Evolutionary conservation across 2,888 invertebrate species (phyloP).

Genomic region (Acleris emargana): DNA sequence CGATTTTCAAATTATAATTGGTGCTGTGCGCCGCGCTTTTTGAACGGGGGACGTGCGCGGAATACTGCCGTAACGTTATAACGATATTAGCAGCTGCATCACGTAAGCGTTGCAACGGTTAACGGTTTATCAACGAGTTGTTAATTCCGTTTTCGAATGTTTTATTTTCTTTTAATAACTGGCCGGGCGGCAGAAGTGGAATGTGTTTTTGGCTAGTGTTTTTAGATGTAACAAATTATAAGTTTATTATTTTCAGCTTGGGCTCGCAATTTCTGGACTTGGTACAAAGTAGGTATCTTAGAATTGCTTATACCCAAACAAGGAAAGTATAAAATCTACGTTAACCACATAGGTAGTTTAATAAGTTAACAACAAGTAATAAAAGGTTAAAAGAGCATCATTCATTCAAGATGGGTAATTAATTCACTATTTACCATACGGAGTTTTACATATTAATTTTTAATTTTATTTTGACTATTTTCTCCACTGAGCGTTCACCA

Average conservation of each 20-base stretch:
- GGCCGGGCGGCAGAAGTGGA: slow-evolving; percentile 4
- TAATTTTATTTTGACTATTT: too few relatives aligned
- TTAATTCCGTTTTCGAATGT: slow-evolving; percentile 51
- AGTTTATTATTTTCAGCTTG: background rate
- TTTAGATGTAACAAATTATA: too few relatives aligned
- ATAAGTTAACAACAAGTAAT: too few relatives aligned
- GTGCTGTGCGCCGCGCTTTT: slow-evolving; percentile 57
- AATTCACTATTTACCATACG: too few relatives aligned
- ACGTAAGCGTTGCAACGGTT: slow-evolving; percentile 52
- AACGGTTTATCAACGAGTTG: slow-evolving; percentile 62
- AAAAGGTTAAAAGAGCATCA: too few relatives aligned
- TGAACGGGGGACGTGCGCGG: slow-evolving; percentile 42
- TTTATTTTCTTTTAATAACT: slow-evolving; percentile 40
- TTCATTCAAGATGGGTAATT: too few relatives aligned
- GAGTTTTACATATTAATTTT: too few relatives aligned
- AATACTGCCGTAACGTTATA: slow-evolving; percentile 23
- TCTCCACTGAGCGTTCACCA: too few relatives aligned
- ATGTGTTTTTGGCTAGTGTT: background rate
- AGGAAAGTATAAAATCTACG: background rate
- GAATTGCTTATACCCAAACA: background rate
- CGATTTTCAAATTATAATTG: slow-evolving; percentile 68
- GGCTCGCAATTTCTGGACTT: background rate
- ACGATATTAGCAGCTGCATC: slow-evolving; percentile 42
- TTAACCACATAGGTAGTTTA: too few relatives aligned
- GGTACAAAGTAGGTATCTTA: background rate